Conservation (phyloP, 2,888 invertebrate genomes). For the Drosophila cyrtoloma region DNA sequence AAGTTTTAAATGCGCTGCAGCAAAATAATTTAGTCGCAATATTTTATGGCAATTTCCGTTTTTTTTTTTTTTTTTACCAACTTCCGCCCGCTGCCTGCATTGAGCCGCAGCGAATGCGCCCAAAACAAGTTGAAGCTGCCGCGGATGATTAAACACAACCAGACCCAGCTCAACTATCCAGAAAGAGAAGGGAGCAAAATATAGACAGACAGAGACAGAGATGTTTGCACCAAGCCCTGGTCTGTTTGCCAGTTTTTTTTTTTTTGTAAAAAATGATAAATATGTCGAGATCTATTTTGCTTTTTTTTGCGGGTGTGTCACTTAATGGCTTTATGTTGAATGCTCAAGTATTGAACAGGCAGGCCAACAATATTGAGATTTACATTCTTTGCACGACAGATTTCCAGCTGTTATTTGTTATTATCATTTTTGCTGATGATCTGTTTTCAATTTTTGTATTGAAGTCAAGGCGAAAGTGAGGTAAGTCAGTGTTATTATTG, state of each 20-base stretch:
- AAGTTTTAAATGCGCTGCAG: constrained; percentile 37
- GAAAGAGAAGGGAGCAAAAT: constrained; percentile 1
- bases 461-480: constrained; percentile 28
- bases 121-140: constrained; percentile 65
- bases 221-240: constrained; percentile 68
- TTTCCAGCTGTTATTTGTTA: constrained; percentile 23
- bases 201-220: neutral
- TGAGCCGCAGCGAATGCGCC: constrained; percentile 61
- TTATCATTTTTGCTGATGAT: constrained; percentile 39
- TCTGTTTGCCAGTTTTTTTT: constrained; percentile 29
- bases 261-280: constrained; percentile 67
- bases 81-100: constrained; percentile 69
- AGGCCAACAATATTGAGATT: neutral
- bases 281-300: constrained; percentile 67
- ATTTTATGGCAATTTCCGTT: constrained; percentile 79
- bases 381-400: constrained; percentile 26
- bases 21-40: constrained; percentile 56
- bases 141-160: constrained; percentile 69
- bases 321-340: constrained; percentile 67
- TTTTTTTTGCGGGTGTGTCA: constrained; percentile 68
- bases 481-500: neutral
- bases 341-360: constrained; percentile 37
- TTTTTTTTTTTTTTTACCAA: constrained; percentile 59
- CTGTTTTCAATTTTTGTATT: constrained; percentile 30
- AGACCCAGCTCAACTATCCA: constrained; percentile 27